Base-by-base conservation (phyloP, 2,797 vertebrate species). In the Holocentrus rufus region DNA sequence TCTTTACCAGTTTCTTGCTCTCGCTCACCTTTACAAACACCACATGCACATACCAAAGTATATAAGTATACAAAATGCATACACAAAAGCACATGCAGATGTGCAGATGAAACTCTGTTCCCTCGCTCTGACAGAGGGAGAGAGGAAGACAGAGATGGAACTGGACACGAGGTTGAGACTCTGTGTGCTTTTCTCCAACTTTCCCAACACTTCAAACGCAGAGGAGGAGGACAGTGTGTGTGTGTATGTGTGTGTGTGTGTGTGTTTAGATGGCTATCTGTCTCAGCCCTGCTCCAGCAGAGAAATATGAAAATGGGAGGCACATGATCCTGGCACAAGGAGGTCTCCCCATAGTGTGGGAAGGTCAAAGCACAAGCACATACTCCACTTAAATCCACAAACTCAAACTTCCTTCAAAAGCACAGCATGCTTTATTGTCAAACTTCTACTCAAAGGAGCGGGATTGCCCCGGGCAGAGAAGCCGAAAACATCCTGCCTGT, bases 361-460 rank as follows among this genome's bases (percentile, higher is more conserved):
- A 78, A 83, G 85, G 85, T 89, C 84, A 84, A 75, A 87, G 79
- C 65, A 75, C 81, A 87, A 81, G 66, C 54, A 77, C n/a, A n/a
- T 72, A 80, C 78, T 86, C 73, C 47, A 74, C 85, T 88, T 86
- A 80, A 85, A 83, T 88, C 75, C 70, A 87, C 73, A 74, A 87
- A 83, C 53, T 79, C 44, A 2, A 10, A 53, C 77, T 70, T 71
- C 62, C 74, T 74, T 80, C 56, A 74, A 86, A 88, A 64, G 80
- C 57, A 59, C 79, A 61, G 74, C 22, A 22, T 34, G 74, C 27
- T 73, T 76, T 39, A 63, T 36, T 52, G 49, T 64, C 66, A 61
- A 50, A 62, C 39, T 7, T 57, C 62, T 11, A 36, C 66, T 82
- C 65, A 70, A 71, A 83, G 79, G 65, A 72, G 49, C 22, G 0